These are phyloP conservation scores for Semaprochilodus insignis DNA, from an alignment of 2,797 vertebrate species.

Conservation along the genomic window DNA sequence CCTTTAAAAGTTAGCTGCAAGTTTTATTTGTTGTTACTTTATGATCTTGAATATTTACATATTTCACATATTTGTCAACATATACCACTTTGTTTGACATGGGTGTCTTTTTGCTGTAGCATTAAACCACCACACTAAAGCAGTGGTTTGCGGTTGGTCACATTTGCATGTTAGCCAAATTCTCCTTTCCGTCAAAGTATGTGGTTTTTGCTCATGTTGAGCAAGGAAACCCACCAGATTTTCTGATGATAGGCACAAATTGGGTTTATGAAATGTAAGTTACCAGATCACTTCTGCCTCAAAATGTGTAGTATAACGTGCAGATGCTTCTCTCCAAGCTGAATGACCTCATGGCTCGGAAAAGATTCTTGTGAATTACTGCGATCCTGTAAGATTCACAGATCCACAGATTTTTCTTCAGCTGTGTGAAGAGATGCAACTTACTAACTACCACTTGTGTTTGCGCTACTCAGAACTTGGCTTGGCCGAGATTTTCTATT, in stretches of 20 bases:
- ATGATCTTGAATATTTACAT: too few relatives aligned
- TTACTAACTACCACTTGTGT: constrained; percentile 6
- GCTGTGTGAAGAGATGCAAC: not conserved
- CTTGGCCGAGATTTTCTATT: constrained; percentile 12
- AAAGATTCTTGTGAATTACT: not conserved
- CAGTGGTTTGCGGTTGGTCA: too few relatives aligned
- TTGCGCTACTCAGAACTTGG: constrained; percentile 1
- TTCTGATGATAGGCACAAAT: too few relatives aligned
- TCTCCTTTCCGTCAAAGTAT: not conserved
- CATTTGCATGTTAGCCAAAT: not conserved
- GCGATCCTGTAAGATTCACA: not conserved
- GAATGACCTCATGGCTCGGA: not conserved
- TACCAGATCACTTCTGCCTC: not conserved
- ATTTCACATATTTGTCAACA: too few relatives aligned
- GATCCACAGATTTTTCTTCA: not conserved
- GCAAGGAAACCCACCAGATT: not conserved
- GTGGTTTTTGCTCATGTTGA: not conserved
- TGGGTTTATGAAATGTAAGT: not conserved
- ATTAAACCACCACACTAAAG: too few relatives aligned
- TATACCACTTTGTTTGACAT: too few relatives aligned
- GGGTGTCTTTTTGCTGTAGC: too few relatives aligned
- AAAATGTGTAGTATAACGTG: not conserved
- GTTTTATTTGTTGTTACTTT: too few relatives aligned
- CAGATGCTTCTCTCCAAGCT: not conserved
- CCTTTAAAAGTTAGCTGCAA: too few relatives aligned